Evolutionary conservation across 1,140 invertebrate genomes (phyloP).

Genomic region (Drosophila nigromelanica): DNA sequence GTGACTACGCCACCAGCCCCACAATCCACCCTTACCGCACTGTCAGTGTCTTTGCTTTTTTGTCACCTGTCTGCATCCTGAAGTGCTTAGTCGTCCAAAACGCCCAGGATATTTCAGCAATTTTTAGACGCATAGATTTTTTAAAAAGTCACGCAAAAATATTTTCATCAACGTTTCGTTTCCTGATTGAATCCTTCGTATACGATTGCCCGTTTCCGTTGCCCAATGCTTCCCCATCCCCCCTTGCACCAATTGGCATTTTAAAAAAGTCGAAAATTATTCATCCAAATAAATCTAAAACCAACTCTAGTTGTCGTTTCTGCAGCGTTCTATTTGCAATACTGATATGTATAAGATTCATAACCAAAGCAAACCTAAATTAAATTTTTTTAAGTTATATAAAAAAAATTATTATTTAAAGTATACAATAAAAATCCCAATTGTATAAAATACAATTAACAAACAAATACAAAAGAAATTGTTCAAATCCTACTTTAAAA

Average conservation of each 20-base stretch:
- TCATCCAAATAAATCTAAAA: constrained; percentile 17
- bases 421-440: no score
- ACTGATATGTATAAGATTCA: no score
- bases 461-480: no score
- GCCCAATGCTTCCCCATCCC: background rate
- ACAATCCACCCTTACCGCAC: background rate
- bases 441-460: no score
- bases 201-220: constrained; percentile 39
- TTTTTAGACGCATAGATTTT: constrained; percentile 58
- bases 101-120: constrained; percentile 54
- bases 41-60: constrained; percentile 15
- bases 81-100: constrained; percentile 18
- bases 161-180: constrained; percentile 76
- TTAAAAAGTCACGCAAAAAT: constrained; percentile 59
- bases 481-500: no score
- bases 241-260: constrained; percentile 5
- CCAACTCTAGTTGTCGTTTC: background rate
- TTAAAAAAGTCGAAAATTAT: constrained; percentile 31
- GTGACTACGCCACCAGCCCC: constrained; percentile 21
- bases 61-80: constrained; percentile 56
- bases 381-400: no score
- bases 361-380: no score
- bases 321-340: no score
- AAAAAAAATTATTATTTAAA: no score
- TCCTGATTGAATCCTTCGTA: constrained; percentile 67